These are phyloP conservation scores for Cladopsammia gracilis DNA, from an alignment of 64 coral and sea anemone species.

Conservation along the genomic window DNA sequence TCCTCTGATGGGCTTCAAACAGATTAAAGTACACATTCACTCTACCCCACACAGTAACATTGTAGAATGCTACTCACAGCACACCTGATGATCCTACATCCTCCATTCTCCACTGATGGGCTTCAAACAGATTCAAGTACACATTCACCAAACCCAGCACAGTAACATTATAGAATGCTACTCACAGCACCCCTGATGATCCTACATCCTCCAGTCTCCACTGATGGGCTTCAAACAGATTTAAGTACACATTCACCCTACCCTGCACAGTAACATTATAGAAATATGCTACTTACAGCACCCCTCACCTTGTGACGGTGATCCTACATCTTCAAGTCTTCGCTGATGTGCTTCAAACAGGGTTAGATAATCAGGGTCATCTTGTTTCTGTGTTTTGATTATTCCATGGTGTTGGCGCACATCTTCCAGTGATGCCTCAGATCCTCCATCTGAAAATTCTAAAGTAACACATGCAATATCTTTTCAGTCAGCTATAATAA, in stretches of 20 bases:
- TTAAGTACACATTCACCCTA: too few relatives aligned
- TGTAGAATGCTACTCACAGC: too few relatives aligned
- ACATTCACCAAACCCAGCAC: neutral
- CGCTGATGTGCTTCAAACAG: constrained; percentile 65
- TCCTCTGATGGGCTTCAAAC: constrained; percentile 59
- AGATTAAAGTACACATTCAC: neutral
- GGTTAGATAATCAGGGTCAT: constrained; percentile 65
- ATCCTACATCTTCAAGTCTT: constrained; percentile 61
- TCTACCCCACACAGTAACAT: too few relatives aligned
- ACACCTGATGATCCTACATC: constrained; percentile 12
- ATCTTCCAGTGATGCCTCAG: constrained; percentile 68
- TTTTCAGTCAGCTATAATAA: too few relatives aligned
- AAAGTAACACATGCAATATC: neutral
- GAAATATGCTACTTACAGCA: too few relatives aligned
- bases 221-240: constrained; percentile 21
- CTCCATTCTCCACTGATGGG: constrained; percentile 29
- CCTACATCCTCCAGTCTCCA: constrained; percentile 43
- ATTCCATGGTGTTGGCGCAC: constrained; percentile 69
- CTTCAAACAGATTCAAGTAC: constrained; percentile 18
- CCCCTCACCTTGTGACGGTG: constrained; percentile 17
- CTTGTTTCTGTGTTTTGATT: constrained; percentile 66
- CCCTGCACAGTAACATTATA: too few relatives aligned
- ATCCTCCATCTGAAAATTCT: constrained; percentile 80
- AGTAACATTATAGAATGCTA: neutral
- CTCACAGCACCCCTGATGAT: constrained; percentile 14